Percentiles rank a stretch among this genome's conserved stretches.
phyloP scores from a whole-genome alignment of 2,888 invertebrate species.

The Epistrophella euchroma region DNA sequence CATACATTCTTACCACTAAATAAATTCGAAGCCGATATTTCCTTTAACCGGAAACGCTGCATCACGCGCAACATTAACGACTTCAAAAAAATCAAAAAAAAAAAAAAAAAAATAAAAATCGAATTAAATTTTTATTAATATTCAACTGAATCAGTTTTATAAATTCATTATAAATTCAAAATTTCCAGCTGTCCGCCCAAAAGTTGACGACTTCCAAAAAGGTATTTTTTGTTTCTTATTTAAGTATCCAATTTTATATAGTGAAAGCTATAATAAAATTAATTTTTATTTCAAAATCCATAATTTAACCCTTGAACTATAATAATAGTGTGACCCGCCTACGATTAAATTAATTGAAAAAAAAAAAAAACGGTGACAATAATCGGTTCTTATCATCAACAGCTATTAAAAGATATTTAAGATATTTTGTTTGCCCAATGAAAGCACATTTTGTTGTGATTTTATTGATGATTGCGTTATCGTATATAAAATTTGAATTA shows the following conservation, averaged over 20 bases:
- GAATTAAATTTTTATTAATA: not conserved
- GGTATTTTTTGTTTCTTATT: not conserved
- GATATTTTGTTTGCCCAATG: not conserved
- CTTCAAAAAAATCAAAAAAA: not conserved
- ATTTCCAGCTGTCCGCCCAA: not conserved
- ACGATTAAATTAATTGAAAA: not conserved
- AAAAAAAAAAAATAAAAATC: not conserved
- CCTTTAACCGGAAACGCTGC: conserved; percentile 1
- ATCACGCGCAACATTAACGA: not conserved
- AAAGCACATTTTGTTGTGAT: conserved; percentile 13
- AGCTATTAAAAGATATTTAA: conserved; percentile 4
- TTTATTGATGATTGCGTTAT: conserved; percentile 20
- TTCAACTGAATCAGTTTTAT: not conserved
- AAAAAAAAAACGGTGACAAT: not conserved
- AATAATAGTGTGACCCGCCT: conserved; percentile 2
- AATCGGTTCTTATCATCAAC: conserved; percentile 28
- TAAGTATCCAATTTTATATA: conserved; percentile 6
- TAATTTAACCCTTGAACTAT: conserved; percentile 22
- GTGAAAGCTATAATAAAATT: conserved; percentile 46
- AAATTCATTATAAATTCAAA: conserved; percentile 16
- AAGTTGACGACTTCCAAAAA: not conserved
- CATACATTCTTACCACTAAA: no score
- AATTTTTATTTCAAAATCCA: conserved; percentile 22
- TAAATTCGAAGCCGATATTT: no score
- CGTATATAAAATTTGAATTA: conserved; percentile 3